Evolutionary conservation across 2,888 invertebrate genomes (phyloP).

Genomic region (Cordilura impudica): DNA sequence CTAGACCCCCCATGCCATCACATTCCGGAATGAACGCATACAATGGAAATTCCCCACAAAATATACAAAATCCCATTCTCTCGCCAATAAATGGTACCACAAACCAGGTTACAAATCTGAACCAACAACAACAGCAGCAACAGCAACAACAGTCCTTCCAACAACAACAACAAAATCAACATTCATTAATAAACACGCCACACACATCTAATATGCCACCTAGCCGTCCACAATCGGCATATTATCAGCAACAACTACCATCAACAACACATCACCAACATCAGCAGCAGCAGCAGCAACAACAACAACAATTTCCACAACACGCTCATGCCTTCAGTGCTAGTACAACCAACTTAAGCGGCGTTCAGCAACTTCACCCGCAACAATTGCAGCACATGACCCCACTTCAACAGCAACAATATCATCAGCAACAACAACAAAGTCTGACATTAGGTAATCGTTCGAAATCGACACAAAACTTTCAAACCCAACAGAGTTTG

Average conservation of each 20-base stretch:
- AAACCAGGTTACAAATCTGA: slow-evolving; percentile 64
- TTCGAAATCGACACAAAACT: slow-evolving; percentile 72
- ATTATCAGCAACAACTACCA: slow-evolving; percentile 70
- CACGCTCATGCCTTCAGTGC: slow-evolving; percentile 68
- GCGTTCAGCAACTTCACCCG: slow-evolving; percentile 67
- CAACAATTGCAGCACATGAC: slow-evolving; percentile 64
- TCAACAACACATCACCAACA: slow-evolving; percentile 61
- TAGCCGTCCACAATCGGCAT: slow-evolving; percentile 77
- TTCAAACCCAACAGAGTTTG: slow-evolving; percentile 73
- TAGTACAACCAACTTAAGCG: slow-evolving; percentile 75
- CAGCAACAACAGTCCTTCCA: slow-evolving; percentile 65
- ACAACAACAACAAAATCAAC: slow-evolving; percentile 67
- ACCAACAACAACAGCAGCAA: slow-evolving; percentile 68
- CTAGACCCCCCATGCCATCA: slow-evolving; percentile 72
- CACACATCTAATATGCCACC: slow-evolving; percentile 70
- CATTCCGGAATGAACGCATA: slow-evolving; percentile 73
- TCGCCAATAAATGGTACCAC: slow-evolving; percentile 67
- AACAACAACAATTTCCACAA: slow-evolving; percentile 71
- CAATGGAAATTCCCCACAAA: slow-evolving; percentile 75
- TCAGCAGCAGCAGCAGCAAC: slow-evolving; percentile 64
- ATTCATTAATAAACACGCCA: slow-evolving; percentile 63
- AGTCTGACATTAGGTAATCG: slow-evolving; percentile 72
- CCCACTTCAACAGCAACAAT: slow-evolving; percentile 64
- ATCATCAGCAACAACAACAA: slow-evolving; percentile 68
- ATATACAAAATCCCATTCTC: slow-evolving; percentile 66